A percentile compares a stretch with the other conserved stretches of the same genome.
phyloP scores from a whole-genome alignment of 2,888 invertebrate genomes.

The Tenthredo amoena region DNA sequence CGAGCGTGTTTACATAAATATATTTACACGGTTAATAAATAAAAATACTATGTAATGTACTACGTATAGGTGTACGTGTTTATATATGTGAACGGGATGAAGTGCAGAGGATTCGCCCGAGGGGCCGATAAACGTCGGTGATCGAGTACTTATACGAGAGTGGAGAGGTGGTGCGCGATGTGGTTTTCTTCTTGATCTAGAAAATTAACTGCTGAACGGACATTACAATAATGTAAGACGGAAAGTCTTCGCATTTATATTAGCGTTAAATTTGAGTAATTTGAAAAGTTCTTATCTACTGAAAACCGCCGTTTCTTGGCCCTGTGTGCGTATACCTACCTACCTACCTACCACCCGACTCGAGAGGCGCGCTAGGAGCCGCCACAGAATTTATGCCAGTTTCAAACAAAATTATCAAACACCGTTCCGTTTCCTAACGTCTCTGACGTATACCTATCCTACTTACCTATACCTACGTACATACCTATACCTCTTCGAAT shows the following conservation, averaged over 20 bases:
- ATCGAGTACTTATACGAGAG: not conserved
- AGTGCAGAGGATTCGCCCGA: not conserved
- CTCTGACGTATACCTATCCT: not conserved
- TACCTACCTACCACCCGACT: not conserved
- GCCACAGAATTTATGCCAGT: conserved; percentile 50
- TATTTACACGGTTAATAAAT: not conserved
- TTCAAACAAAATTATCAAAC: conserved; percentile 55
- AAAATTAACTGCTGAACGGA: conserved; percentile 45
- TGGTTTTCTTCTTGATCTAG: not conserved
- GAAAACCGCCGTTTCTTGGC: conserved; percentile 34
- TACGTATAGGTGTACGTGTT: not conserved
- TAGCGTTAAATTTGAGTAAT: conserved; percentile 68
- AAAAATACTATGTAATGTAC: not conserved
- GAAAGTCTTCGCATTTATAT: conserved; percentile 61
- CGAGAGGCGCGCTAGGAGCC: not conserved
- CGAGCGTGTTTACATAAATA: conserved; percentile 7
- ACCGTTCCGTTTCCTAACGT: conserved; percentile 29
- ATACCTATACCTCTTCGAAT: conserved; percentile 19
- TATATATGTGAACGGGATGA: not conserved
- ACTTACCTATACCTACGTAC: not conserved
- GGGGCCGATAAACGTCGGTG: conserved; percentile 28
- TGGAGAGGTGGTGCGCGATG: not conserved
- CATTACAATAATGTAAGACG: conserved; percentile 23
- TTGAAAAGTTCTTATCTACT: conserved; percentile 66
- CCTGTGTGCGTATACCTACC: conserved; percentile 37